Conservation (phyloP, 2,888 invertebrate species). For the Chouioia cunea region DNA sequence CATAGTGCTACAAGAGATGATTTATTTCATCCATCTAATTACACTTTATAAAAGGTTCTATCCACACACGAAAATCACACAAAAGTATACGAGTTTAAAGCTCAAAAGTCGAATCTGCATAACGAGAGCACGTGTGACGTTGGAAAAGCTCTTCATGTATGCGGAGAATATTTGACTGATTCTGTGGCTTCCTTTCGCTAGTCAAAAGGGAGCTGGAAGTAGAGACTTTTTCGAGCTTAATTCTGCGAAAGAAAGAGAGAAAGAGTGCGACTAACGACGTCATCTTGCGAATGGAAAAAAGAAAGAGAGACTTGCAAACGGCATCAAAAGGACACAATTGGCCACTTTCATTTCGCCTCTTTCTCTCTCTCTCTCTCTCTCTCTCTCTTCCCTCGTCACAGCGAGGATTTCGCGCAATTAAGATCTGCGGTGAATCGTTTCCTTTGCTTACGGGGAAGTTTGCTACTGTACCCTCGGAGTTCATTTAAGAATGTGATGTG, state of each 20-base stretch:
- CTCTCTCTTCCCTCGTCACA: conserved; percentile 8
- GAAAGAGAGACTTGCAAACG: neutral
- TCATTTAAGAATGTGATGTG: conserved; percentile 10
- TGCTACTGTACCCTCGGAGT: conserved; percentile 6
- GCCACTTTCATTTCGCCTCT: conserved; percentile 38
- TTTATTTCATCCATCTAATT: neutral
- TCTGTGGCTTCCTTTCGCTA: too few species aligned
- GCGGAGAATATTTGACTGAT: too few species aligned
- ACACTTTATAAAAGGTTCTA: too few species aligned
- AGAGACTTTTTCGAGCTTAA: conserved; percentile 16
- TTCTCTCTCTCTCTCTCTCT: conserved; percentile 19
- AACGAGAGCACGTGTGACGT: too few species aligned
- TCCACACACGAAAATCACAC: too few species aligned
- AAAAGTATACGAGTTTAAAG: too few species aligned
- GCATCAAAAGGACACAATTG: conserved; percentile 41
- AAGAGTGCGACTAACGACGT: conserved; percentile 27
- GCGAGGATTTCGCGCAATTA: conserved; percentile 58
- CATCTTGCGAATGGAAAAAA: conserved; percentile 22
- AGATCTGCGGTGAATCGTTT: conserved; percentile 49
- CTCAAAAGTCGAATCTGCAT: too few species aligned
- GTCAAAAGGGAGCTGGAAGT: too few species aligned
- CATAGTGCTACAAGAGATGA: neutral
- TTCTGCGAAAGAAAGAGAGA: conserved; percentile 3
- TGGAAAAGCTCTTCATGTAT: too few species aligned
- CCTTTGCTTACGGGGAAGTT: conserved; percentile 10